Evolutionary conservation across 2,797 vertebrate genomes (phyloP).

Genomic region (Limosa lapponica): DNA sequence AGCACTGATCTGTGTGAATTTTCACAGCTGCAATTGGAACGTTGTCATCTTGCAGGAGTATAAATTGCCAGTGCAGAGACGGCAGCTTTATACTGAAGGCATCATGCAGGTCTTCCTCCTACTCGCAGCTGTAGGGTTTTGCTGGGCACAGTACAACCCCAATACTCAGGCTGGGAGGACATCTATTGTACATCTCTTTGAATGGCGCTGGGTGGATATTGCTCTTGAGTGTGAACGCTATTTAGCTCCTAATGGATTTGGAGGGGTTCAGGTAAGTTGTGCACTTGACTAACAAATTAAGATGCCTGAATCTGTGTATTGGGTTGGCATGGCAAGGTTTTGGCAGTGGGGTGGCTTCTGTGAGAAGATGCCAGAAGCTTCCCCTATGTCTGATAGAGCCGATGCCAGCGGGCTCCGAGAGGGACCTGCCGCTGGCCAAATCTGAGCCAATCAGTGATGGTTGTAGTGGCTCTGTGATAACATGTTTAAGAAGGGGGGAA

Average conservation of each 20-base stretch:
- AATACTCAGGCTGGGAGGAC: slow-evolving; percentile 60
- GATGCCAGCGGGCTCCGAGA: neutral
- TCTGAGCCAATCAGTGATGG: neutral
- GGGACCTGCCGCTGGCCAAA: neutral
- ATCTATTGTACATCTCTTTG: slow-evolving; percentile 92
- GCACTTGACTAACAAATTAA: neutral
- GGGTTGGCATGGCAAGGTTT: neutral
- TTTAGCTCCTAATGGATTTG: slow-evolving; percentile 88
- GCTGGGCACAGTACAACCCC: slow-evolving; percentile 82
- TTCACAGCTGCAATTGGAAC: neutral
- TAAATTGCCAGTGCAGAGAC: slow-evolving; percentile 30
- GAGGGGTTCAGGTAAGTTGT: slow-evolving; percentile 88
- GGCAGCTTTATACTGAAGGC: neutral
- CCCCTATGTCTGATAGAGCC: neutral
- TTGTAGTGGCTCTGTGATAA: neutral
- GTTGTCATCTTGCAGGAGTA: neutral
- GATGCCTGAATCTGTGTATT: neutral
- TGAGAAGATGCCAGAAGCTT: neutral
- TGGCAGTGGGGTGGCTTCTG: neutral
- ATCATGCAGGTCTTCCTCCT: slow-evolving; percentile 85
- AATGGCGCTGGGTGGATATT: slow-evolving; percentile 93
- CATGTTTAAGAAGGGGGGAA: neutral
- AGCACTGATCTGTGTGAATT: neutral
- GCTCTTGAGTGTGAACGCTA: slow-evolving; percentile 91
- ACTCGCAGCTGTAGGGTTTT: slow-evolving; percentile 73